phyloP scores from a whole-genome alignment of 1,140 invertebrate species.

The Drosophila pallidifrons region DNA sequence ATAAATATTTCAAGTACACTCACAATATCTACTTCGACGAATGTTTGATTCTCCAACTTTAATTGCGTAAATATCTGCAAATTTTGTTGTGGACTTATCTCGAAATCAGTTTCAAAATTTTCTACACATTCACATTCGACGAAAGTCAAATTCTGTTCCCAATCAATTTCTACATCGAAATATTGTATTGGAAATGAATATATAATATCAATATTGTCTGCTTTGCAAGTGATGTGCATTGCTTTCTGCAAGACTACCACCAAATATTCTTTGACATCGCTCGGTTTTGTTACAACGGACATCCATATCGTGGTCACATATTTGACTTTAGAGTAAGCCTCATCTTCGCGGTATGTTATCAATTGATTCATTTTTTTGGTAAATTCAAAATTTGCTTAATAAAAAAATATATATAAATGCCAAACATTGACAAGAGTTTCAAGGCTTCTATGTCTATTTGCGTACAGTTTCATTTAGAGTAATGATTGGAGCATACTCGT shows the following conservation, averaged over 20 bases:
- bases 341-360: no score
- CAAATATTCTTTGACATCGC: background rate
- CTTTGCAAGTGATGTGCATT: background rate
- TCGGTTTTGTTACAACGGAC: no score
- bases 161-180: no score
- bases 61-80: no score
- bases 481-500: background rate
- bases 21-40: no score
- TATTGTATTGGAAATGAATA: no score
- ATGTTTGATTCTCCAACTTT: no score
- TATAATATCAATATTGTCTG: background rate
- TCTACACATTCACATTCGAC: no score
- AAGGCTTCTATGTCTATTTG: background rate
- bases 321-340: background rate
- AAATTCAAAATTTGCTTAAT: background rate
- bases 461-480: background rate
- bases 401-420: background rate
- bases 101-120: no score
- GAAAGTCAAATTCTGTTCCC: no score
- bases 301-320: background rate
- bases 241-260: background rate
- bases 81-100: no score
- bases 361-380: background rate
- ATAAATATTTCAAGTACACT: no score
- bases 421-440: background rate